Evolutionary conservation across 2,888 invertebrate species (phyloP).

Genomic region (Limnephilus rhombicus): DNA sequence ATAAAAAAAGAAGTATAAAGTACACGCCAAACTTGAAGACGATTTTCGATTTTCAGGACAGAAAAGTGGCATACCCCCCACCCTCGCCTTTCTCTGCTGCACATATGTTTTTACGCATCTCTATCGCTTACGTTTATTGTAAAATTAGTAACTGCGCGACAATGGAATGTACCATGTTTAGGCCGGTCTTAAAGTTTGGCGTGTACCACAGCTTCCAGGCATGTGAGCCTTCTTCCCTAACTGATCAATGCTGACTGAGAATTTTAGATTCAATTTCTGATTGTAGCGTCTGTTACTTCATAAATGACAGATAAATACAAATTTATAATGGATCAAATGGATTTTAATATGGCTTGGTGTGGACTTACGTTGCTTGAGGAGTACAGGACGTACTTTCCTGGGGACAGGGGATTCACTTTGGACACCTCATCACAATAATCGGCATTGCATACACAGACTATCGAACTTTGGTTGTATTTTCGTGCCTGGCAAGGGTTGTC

Average conservation of each 20-base stretch:
- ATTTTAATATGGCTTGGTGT: not conserved
- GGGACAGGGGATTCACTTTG: constrained; percentile 61
- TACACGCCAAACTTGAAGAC: no score
- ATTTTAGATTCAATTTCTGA: not conserved
- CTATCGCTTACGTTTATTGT: no score
- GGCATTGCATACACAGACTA: constrained; percentile 73
- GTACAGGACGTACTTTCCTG: constrained; percentile 69
- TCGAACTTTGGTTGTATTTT: constrained; percentile 67
- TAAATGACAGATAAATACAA: not conserved
- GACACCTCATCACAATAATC: constrained; percentile 73
- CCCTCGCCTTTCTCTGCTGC: no score
- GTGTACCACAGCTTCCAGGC: no score
- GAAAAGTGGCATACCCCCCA: no score
- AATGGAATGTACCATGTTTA: no score
- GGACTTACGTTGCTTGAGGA: constrained; percentile 70
- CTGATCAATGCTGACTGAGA: not conserved
- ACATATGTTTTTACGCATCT: no score
- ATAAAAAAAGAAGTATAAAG: no score
- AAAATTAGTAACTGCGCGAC: no score
- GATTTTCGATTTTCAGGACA: no score
- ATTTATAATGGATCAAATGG: not conserved
- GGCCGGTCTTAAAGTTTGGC: no score
- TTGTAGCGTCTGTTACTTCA: not conserved
- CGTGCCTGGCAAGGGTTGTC: constrained; percentile 57
- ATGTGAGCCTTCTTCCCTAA: no score